Evolutionary conservation across 2,888 invertebrate species (phyloP), one percentile per base, ranked within the genome.

Genomic region (Eristalis pertinax): DNA sequence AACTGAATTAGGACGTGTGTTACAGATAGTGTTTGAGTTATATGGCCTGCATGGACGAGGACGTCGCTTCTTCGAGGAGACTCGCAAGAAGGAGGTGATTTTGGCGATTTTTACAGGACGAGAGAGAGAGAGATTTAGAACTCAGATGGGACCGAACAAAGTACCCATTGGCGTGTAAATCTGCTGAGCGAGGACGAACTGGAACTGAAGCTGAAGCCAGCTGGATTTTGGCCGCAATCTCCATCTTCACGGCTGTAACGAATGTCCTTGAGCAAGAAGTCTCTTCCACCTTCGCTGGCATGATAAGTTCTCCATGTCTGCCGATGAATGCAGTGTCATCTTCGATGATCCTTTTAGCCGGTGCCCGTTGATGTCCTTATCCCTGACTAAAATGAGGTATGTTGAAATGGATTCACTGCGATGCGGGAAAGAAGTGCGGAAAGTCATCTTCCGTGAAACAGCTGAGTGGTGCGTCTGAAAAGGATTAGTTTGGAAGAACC

Each of bases 1-100:
- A 83, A 87, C 87, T 87, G 87, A 87, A 87, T 84, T 87, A 84
- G 87, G 79, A 87, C 84, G 84, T 84, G 87, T 87, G 87, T 80
- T 84, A 58, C 76, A 84, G 87, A 87, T 87, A 87, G 79, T 68
- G 56, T 76, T 74, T 87, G 87, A 87, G 62, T 73, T 80, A 87
- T 87, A 50, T 19, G 76, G 38, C 24, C 73, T 35, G 29, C 77
- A 65, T 26, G 68, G 50, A 35, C 35, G 13, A 2, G 22, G 58
- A 58, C 41, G 74, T 41, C 73, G 77, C 64, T 82, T n/a, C 70
- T 82, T 15, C 32, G 32, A 29, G 60, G 74, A 74, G 72, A 73
- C 4, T 43, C 67, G 19, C 69, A 41, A 65, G 67, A n/a, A 50
- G 8, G 50, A 63, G 75, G 32, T 67, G 56, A 83, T 78, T 86